These are phyloP conservation scores for Porites lutea DNA, from an alignment of 64 coral and sea anemone species.

Conservation along the genomic window DNA sequence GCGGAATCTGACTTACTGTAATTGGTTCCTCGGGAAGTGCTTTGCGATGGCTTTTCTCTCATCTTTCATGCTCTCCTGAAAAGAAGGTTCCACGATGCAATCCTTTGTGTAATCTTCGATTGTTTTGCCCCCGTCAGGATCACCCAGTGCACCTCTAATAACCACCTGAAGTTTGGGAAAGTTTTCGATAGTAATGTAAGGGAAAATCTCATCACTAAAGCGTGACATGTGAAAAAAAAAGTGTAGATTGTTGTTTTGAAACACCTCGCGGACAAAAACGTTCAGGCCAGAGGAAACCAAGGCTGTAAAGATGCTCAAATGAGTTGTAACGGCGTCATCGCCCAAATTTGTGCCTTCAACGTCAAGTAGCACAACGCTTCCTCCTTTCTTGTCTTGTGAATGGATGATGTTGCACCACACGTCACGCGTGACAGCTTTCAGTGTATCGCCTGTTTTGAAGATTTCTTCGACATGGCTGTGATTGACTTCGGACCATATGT, in stretches of 20 bases:
- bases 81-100: neutral
- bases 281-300: constrained; percentile 47
- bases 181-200: neutral
- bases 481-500: constrained; percentile 33
- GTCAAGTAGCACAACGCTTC: constrained; percentile 25
- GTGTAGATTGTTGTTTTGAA: constrained; percentile 16
- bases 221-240: constrained; percentile 40
- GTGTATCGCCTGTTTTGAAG: constrained; percentile 34
- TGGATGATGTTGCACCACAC: constrained; percentile 46
- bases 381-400: neutral
- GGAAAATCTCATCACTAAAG: constrained; percentile 38
- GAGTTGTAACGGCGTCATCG: constrained; percentile 7
- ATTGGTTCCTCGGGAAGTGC: constrained; percentile 26
- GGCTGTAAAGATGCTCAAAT: constrained; percentile 64
- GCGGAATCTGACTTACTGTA: constrained; percentile 23
- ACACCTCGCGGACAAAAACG: constrained; percentile 12
- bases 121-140: neutral
- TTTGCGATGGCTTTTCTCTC: constrained; percentile 29
- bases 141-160: constrained; percentile 4
- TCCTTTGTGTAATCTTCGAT: constrained; percentile 31
- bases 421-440: constrained; percentile 5
- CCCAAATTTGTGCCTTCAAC: constrained; percentile 44
- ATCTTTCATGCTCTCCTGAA: constrained; percentile 40
- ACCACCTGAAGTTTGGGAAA: constrained; percentile 42
- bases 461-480: neutral